Conservation (phyloP, 2,888 invertebrate species). For the Loripinus fragilis region DNA sequence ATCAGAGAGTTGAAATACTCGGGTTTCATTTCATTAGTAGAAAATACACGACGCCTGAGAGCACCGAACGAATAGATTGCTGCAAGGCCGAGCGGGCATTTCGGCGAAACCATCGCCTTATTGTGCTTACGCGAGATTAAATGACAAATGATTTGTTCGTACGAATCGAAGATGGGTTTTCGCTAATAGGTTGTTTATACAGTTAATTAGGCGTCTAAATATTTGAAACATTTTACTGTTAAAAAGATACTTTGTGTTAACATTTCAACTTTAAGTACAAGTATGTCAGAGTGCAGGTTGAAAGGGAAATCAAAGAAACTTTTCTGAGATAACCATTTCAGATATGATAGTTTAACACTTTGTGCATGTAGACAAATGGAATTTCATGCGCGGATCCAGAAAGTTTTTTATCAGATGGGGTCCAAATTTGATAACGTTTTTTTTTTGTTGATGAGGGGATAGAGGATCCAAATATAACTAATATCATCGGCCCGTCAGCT, state of each 20-base stretch:
- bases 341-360: no score
- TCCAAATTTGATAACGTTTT: no score
- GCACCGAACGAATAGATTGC: background rate
- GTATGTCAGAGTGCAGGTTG: no score
- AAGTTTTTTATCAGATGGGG: no score
- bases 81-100: background rate
- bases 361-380: no score
- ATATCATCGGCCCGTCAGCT: no score
- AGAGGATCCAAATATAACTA: no score
- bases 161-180: background rate
- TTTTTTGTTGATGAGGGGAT: no score
- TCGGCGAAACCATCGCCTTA: background rate
- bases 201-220: constrained; percentile 14
- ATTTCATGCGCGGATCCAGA: no score
- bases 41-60: background rate
- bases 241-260: constrained; percentile 2
- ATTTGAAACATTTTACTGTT: background rate
- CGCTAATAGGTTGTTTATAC: background rate
- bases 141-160: background rate
- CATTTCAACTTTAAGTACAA: no score
- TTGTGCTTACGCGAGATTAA: constrained; percentile 7
- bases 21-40: constrained; percentile 16
- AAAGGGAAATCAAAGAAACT: no score
- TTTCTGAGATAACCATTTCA: no score
- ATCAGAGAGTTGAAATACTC: background rate